A percentile compares a stretch with the other conserved stretches of the same genome.
Evolutionary conservation across 1,140 invertebrate genomes (phyloP).

Genomic region (Portunus trituberculatus): DNA sequence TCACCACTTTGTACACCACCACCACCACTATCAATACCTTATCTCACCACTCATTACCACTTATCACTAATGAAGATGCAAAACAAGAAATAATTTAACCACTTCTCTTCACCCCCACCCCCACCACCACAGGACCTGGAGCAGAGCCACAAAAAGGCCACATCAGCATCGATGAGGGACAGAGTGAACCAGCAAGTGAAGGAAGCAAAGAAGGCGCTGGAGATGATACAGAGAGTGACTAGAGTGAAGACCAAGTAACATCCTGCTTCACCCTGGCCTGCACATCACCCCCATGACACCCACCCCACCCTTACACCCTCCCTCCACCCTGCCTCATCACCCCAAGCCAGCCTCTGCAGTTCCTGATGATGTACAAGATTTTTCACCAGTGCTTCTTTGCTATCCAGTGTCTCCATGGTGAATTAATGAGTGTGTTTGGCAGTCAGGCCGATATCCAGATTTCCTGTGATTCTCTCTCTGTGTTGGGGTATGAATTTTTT

Average conservation of each 20-base stretch:
- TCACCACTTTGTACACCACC: too few species aligned
- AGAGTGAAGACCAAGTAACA: constrained; percentile 17
- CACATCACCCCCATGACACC: neutral
- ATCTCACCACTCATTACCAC: too few species aligned
- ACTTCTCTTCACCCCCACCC: neutral
- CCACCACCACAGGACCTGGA: constrained; percentile 82
- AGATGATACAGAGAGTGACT: constrained; percentile 79
- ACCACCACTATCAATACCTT: too few species aligned
- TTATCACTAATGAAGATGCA: too few species aligned
- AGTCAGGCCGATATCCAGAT: too few species aligned
- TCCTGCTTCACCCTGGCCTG: neutral
- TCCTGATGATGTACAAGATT: constrained; percentile 65
- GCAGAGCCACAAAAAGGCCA: constrained; percentile 84
- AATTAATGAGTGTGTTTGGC: too few species aligned
- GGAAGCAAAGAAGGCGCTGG: constrained; percentile 84
- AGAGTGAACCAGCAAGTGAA: constrained; percentile 86
- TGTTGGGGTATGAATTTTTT: too few species aligned
- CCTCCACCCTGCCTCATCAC: neutral
- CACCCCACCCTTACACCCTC: neutral
- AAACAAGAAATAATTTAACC: too few species aligned
- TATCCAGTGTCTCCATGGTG: neutral
- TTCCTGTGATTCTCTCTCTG: too few species aligned
- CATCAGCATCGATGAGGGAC: constrained; percentile 85
- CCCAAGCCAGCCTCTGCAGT: neutral
- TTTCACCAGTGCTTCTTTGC: neutral